A percentile compares a stretch with the other conserved stretches of the same genome.
Evolutionary conservation across 2,113 vertebrate genomes (phyloP).

Genomic region (Lepus europaeus): DNA sequence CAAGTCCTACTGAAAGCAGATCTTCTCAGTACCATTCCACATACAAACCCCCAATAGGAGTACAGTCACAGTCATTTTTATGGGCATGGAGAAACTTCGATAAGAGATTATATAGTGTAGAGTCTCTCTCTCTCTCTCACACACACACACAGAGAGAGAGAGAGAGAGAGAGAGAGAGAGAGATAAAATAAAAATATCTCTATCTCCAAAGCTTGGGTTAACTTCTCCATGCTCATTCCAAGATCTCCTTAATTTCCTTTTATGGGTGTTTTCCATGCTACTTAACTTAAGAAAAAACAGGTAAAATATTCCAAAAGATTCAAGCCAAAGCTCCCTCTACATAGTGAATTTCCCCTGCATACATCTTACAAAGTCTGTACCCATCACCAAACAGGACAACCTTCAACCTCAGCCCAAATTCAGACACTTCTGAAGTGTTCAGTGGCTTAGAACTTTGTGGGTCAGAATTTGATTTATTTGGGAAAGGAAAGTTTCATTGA

Average conservation of each 20-base stretch:
- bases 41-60: background rate
- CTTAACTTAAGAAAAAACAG: constrained; percentile 9
- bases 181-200: background rate
- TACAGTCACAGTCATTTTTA: background rate
- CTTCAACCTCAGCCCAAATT: constrained; percentile 36
- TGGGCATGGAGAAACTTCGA: background rate
- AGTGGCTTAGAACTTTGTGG: constrained; percentile 65
- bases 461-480: constrained; percentile 79
- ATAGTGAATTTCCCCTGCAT: background rate
- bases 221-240: background rate
- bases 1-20: background rate
- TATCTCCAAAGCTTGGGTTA: background rate
- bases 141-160: background rate
- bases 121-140: background rate
- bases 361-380: background rate
- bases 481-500: constrained; percentile 72
- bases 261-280: background rate
- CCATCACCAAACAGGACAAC: background rate
- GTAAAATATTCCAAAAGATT: constrained; percentile 8
- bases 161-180: too few species aligned
- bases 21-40: background rate
- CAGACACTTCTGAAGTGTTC: constrained; percentile 32
- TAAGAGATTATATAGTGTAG: background rate
- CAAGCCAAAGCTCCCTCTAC: background rate
- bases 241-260: background rate